Evolutionary conservation across 2,888 invertebrate species (phyloP).

Genomic region (Leptopterna dolabrata): DNA sequence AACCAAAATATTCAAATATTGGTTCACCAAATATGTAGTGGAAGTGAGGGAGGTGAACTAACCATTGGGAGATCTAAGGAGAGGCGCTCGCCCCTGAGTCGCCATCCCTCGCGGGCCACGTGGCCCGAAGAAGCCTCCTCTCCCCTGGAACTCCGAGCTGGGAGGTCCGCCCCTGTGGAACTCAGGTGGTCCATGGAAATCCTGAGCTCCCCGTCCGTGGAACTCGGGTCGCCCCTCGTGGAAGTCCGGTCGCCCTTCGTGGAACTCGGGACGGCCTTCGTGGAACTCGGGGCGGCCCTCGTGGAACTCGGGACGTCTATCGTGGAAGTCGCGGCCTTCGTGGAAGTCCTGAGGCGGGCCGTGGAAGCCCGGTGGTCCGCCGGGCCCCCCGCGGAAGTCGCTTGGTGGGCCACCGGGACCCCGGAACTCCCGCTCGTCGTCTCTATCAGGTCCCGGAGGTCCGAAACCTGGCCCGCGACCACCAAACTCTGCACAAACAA

Average conservation of each 20-base stretch:
- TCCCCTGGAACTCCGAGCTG: neutral
- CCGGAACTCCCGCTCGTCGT: slow-evolving; percentile 48
- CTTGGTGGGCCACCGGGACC: slow-evolving; percentile 22
- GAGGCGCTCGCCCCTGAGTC: neutral
- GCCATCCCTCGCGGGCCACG: neutral
- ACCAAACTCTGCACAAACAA: slow-evolving; percentile 17
- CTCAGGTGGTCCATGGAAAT: slow-evolving; percentile 54
- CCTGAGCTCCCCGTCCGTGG: slow-evolving; percentile 51
- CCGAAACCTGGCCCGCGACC: neutral
- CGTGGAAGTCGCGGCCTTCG: slow-evolving; percentile 6
- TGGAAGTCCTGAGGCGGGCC: neutral
- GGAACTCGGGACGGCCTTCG: neutral
- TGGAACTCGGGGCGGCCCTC: neutral
- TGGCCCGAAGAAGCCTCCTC: slow-evolving; percentile 5
- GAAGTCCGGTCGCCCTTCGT: slow-evolving; percentile 10
- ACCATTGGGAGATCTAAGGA: slow-evolving; percentile 55
- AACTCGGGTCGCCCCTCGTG: neutral
- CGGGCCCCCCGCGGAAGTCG: slow-evolving; percentile 64
- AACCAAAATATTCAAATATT: too few species aligned
- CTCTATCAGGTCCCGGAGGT: neutral
- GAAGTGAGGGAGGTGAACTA: neutral
- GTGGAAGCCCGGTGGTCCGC: slow-evolving; percentile 42
- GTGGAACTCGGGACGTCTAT: neutral
- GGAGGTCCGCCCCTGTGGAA: slow-evolving; percentile 5
- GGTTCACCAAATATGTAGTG: too few species aligned